A percentile compares a stretch with the other conserved stretches of the same genome.
phyloP scores from a whole-genome alignment of 1,140 invertebrate genomes.

The Conus ventricosus region DNA sequence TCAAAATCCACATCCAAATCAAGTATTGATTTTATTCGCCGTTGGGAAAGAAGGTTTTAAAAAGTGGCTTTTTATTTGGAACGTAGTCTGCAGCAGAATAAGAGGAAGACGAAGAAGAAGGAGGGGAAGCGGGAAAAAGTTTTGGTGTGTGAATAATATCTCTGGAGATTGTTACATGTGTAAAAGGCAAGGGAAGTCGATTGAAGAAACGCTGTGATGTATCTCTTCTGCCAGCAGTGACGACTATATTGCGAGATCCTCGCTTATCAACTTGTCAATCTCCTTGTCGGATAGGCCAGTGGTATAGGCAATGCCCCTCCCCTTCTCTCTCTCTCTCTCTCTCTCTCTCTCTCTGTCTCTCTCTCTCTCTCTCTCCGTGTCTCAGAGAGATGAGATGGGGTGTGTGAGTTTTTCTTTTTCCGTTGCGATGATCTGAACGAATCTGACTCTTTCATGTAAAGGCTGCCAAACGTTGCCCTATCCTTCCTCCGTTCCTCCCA shows the following conservation, averaged over 20 bases:
- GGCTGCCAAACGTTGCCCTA: too few relatives aligned
- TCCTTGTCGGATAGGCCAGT: not conserved
- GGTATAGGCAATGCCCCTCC: not conserved
- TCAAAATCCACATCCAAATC: too few relatives aligned
- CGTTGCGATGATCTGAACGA: too few relatives aligned
- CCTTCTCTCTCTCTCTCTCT: conserved; percentile 2
- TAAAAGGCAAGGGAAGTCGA: not conserved
- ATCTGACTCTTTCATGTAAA: too few relatives aligned
- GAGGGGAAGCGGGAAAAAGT: too few relatives aligned
- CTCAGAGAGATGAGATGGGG: too few relatives aligned
- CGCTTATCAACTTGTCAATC: not conserved
- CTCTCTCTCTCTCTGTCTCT: conserved; percentile 5
- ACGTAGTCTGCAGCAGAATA: too few relatives aligned
- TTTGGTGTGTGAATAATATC: not conserved
- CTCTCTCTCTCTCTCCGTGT: not conserved
- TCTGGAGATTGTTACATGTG: not conserved
- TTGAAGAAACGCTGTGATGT: not conserved
- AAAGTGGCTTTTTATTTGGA: too few relatives aligned
- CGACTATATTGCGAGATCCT: not conserved
- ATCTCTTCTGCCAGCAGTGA: not conserved
- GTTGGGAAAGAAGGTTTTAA: too few relatives aligned
- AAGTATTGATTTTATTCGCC: too few relatives aligned
- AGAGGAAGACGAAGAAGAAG: too few relatives aligned
- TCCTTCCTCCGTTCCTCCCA: not conserved
- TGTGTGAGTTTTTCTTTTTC: too few relatives aligned